Percentiles rank a stretch among this genome's conserved stretches.
Evolutionary conservation across 2,888 invertebrate genomes (phyloP).

Genomic region (Dioctria linearis): DNA sequence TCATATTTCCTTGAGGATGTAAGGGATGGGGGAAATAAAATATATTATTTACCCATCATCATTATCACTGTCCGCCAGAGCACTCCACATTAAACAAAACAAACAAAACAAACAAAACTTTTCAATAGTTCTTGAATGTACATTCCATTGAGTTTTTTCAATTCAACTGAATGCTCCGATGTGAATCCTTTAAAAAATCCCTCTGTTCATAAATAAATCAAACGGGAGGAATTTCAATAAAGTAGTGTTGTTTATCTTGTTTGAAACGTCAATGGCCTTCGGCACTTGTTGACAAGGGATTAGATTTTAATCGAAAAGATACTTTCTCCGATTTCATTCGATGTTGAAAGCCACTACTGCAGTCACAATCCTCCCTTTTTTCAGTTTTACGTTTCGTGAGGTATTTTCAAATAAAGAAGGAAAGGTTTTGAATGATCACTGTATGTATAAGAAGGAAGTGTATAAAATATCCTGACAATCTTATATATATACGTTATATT

Average conservation of each 20-base stretch:
- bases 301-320: slow-evolving; percentile 18
- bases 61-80: too few species aligned
- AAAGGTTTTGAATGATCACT: not conserved
- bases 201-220: slow-evolving; percentile 13
- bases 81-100: too few species aligned
- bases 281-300: slow-evolving; percentile 24
- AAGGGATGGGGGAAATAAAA: too few species aligned
- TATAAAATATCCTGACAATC: not conserved
- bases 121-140: too few species aligned
- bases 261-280: slow-evolving; percentile 10
- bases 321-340: not conserved
- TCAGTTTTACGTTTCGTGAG: not conserved
- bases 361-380: not conserved
- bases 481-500: too few species aligned
- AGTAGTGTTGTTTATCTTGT: slow-evolving; percentile 10
- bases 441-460: not conserved
- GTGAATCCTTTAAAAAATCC: not conserved
- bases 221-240: not conserved
- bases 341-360: not conserved
- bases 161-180: not conserved
- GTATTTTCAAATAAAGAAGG: not conserved
- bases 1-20: too few species aligned
- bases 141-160: not conserved
- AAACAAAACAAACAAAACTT: too few species aligned
- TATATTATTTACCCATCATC: too few species aligned